These are phyloP conservation scores for Megalops cyprinoides DNA, from an alignment of 2,797 vertebrate species.

Conservation along the genomic window DNA sequence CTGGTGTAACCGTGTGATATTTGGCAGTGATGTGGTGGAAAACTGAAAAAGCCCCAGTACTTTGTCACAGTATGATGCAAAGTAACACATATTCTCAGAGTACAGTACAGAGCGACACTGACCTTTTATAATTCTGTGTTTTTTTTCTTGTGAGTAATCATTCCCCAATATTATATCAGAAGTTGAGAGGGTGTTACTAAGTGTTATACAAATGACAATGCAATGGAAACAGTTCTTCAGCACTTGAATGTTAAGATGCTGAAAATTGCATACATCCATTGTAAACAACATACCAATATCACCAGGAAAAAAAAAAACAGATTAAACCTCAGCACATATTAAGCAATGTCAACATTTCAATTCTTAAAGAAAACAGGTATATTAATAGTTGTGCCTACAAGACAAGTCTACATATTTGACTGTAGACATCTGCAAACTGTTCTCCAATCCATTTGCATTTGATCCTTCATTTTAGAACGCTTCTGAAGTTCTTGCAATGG, in stretches of 20 bases:
- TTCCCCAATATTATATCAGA: not conserved
- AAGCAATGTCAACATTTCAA: conserved; percentile 34
- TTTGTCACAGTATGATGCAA: conserved; percentile 40
- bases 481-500: not conserved
- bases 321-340: conserved; percentile 35
- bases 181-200: not conserved
- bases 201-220: not conserved
- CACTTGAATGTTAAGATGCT: not conserved
- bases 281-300: not conserved
- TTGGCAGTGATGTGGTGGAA: conserved; percentile 50
- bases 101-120: not conserved
- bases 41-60: conserved; percentile 45
- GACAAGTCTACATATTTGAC: not conserved
- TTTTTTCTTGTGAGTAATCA: not conserved
- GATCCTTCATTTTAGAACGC: conserved; percentile 25
- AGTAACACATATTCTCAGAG: not conserved
- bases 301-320: conserved; percentile 41
- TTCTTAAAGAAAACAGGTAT: not conserved
- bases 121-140: not conserved
- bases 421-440: conserved; percentile 6
- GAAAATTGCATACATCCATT: not conserved
- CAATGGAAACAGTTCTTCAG: not conserved
- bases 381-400: conserved; percentile 13
- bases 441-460: conserved; percentile 7
- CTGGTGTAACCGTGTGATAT: conserved; percentile 54